Conservation (phyloP, 2,113 vertebrate species). For the Heliornis fulica region DNA sequence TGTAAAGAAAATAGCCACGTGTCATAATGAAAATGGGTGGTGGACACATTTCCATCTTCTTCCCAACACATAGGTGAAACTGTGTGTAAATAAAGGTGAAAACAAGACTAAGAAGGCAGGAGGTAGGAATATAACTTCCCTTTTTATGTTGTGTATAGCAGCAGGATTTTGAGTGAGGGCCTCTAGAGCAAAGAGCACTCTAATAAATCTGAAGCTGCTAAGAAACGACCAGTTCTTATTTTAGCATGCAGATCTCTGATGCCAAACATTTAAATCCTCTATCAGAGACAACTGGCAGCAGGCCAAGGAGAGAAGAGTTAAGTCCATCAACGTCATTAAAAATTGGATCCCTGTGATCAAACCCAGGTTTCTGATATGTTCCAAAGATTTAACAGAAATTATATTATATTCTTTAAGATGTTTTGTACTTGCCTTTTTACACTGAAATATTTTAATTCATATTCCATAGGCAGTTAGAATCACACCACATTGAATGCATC, state of each 20-base stretch:
- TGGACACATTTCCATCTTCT: background rate
- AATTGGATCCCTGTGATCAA: background rate
- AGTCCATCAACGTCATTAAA: background rate
- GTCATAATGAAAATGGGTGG: background rate
- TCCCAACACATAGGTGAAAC: background rate
- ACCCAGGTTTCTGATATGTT: background rate
- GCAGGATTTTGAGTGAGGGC: background rate
- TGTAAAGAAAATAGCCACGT: background rate
- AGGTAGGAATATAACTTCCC: background rate
- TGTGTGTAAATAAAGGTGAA: background rate
- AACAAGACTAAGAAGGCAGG: background rate
- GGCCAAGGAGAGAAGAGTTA: background rate
- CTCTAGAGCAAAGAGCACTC: background rate
- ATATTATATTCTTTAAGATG: background rate
- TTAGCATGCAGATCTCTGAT: background rate
- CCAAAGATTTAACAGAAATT: background rate
- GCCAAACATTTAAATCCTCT: background rate
- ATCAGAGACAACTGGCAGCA: background rate
- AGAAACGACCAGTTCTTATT: background rate
- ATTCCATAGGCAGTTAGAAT: background rate
- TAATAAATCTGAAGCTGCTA: background rate
- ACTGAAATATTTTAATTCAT: background rate
- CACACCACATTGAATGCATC: background rate
- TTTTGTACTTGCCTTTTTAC: background rate
- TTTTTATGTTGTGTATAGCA: background rate